Base-by-base conservation (phyloP, 2,797 vertebrate species). In the Tadarida brasiliensis region DNA sequence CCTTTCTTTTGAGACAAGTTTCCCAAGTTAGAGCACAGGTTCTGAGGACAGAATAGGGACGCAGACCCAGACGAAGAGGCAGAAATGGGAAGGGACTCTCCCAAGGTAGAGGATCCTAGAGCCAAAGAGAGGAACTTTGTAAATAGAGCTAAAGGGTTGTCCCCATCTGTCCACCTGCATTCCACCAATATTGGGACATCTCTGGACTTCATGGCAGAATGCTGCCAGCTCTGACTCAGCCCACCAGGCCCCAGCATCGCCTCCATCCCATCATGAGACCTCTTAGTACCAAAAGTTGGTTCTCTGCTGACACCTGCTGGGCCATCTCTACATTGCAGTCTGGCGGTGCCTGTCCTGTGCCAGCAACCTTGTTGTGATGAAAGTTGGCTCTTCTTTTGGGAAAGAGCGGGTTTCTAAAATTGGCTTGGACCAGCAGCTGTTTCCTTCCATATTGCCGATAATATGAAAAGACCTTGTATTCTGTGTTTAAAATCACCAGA, bases 281-380 rank as follows among this genome's bases (percentile, higher is more conserved):
- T 11, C 26, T 0, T 11, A 5, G 4, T 12, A 44, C 39, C 22
- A 49, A 98, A 98, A 97, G 86, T 81, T 93, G 84, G 98, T 97
- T 98, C 98, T 98, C 97, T 98, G 97, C 98, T 97, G 98, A 97
- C 98, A 98, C 94, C 98, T 98, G 97, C 97, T 98, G 98, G 97
- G 26, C 35, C 7, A 19, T 63, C 61, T 44, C 15, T 59, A 11
- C 81, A 47, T 89, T 22, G 85, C 70, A 8, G 26, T 26, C 77
- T 56, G 59, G 47, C 39, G 0, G 49, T 5, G 5, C 26, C 68
- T 5, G 2, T n/a, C 80, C 24, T 28, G 49, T 3, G 35, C 65
- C 71, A 30, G 56, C 82, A 39, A 26, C 28, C 20, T 8, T 35
- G 17, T 30, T n/a, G 47, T n/a, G 39, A 78, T 47, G 61, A 68